Evolutionary conservation across 2,113 vertebrate genomes (phyloP), one percentile per base, ranked within the genome.

Genomic region (Catagonus wagneri): DNA sequence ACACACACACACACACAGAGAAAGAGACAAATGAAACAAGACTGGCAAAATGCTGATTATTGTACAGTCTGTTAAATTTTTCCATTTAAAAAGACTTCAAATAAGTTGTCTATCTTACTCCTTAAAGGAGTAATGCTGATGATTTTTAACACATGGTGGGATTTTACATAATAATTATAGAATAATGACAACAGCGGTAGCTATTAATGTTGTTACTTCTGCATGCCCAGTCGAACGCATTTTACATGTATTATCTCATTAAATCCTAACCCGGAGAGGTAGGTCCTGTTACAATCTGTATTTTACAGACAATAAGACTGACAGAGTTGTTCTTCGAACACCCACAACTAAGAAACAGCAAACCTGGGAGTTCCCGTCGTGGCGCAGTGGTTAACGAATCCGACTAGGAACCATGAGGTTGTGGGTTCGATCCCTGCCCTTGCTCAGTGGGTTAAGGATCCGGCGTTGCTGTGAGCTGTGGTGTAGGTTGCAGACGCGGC

Each of bases 71-170:
- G 52, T 68, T 89, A 79, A 79, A 78, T 91, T 75, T 86, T 89
- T 69, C 54, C 56, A 54, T 54, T 27, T n/a, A 93, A 83, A 15
- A 90, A 63, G n/a, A 58, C 14, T 71, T 93, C 44, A 91, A 95
- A 84, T 65, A 90, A 92, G 69, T 25, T 34, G 17, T 85, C 74
- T 58, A 60, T 44, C 29, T 83, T 68, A 61, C n/a, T 83, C 60
- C 34, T 84, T 66, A 85, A 44, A 95, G 23, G 15, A n/a, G 6
- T 36, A 25, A 78, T 72, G 39, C 13, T 78, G 36, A 71, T 13
- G 1, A 56, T 80, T 94, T 83, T 87, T 87, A 92, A 68, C 56
- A 78, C 23, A 19, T 32, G 20, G 61, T 69, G 4, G 25, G 39
- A 81, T 78, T 83, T 91, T 74, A 60, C 4, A 50, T 79, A 36